A percentile compares a stretch with the other conserved stretches of the same genome.
These are phyloP conservation scores for Danio tinwini DNA, from an alignment of 2,797 vertebrate genomes.

Conservation along the genomic window DNA sequence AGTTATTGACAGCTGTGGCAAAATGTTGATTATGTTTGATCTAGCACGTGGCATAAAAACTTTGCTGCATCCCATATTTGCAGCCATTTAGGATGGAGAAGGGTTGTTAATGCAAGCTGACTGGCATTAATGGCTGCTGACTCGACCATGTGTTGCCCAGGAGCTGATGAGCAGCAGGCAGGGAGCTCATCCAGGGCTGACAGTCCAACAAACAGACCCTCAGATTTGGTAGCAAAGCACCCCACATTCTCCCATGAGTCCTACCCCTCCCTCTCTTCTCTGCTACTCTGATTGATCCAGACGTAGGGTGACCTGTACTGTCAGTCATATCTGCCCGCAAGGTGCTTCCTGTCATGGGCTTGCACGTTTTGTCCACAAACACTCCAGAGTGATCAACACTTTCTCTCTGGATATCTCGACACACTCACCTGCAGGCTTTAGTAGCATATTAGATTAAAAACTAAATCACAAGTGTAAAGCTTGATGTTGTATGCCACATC, in stretches of 20 bases:
- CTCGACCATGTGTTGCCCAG: conserved; percentile 53
- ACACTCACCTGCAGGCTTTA: conserved; percentile 28
- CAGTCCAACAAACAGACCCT: conserved; percentile 11
- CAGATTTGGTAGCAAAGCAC: conserved; percentile 38
- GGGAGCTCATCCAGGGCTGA: conserved; percentile 8
- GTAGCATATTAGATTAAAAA: conserved; percentile 43
- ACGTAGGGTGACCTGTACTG: conserved; percentile 60
- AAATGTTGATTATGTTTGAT: conserved; percentile 5
- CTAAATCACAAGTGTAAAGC: conserved; percentile 40
- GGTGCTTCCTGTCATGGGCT: conserved; percentile 54
- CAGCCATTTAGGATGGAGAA: conserved; percentile 24
- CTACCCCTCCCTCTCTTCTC: conserved; percentile 44
- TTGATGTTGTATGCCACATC: conserved; percentile 26
- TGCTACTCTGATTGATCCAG: conserved; percentile 63
- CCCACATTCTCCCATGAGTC: conserved; percentile 41
- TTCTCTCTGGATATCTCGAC: conserved; percentile 6
- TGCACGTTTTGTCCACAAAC: conserved; percentile 20
- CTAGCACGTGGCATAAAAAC: conserved; percentile 13
- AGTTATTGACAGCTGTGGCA: neutral
- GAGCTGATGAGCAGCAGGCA: conserved; percentile 53
- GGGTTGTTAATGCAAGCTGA: conserved; percentile 55
- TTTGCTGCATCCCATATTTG: neutral
- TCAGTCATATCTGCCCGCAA: conserved; percentile 57
- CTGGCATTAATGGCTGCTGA: conserved; percentile 63
- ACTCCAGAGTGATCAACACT: conserved; percentile 18